Evolutionary conservation across 2,113 vertebrate genomes (phyloP), one percentile per base, ranked within the genome.

Genomic region (Osmerus mordax): DNA sequence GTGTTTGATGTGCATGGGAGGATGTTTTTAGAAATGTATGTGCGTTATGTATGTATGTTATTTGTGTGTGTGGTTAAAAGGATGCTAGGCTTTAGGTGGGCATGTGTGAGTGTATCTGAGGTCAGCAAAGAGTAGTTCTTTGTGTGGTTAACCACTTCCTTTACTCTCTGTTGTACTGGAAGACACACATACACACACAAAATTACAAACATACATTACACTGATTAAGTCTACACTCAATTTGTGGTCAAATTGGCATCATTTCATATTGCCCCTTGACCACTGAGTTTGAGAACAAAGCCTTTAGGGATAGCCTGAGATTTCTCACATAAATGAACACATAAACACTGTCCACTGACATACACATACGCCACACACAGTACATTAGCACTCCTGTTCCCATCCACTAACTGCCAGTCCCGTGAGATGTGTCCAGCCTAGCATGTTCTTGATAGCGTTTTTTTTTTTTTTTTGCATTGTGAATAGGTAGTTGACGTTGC

Each of bases 141-240:
- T 15, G 54, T 18, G 14, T n/a, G n/a, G 3, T n/a, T 56, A 12
- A 18, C 15, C 15, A n/a, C 54, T 56, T 15, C 54, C 54, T 56
- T 56, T 86, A 83, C 85, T 84, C 88, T 86, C 86, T 84, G 82
- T 76, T 75, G 72, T 71, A 83, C 71, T 82, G 12, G 47, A 19
- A n/a, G 12, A 56, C 25, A 7, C 23, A 25, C 66, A 23, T 7
- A 55, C 19, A 25, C 66, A 79, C 82, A 81, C 81, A 86, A 41
- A 41, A 4, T 41, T 9, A 41, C 36, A 41, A 41, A 41, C 36
- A 9, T 41, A 9, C 36, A 41, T 6, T 8, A 9, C 36, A 41
- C 5, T 41, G 36, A 41, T 41, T 41, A 41, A 41, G 36, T 41
- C 36, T 41, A 41, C 36, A 41, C 36, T 7, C 36, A 41, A 41